Base-by-base conservation (phyloP, 1,140 invertebrate genomes). In the Cyphomyrmex costatus region DNA sequence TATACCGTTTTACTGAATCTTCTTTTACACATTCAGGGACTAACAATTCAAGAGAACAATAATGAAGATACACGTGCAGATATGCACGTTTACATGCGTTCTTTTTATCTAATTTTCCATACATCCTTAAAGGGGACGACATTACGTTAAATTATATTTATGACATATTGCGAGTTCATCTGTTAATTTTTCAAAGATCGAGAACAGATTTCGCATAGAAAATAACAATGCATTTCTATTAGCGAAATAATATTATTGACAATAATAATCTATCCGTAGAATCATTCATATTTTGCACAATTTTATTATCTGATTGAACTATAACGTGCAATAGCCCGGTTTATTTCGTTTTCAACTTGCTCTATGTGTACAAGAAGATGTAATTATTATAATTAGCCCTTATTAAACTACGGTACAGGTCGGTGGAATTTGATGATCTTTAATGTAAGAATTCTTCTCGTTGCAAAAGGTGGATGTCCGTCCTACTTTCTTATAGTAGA, bases 401-500 rank as follows among this genome's bases (percentile, higher is more conserved):
- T 5, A 21, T 30, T 65, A 33, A 36, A 46, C 0, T n/a, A 51
- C 16, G 21, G 24, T 61, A 24, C 7, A 36, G n/a, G 6, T 46
- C 24, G 14, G 21, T 46, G 7, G 6, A 30, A 19, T 19, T 73
- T 58, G n/a, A 60, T 0, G 2, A 83, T 73, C 2, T 73, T 60
- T 61, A 21, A 27, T 14, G n/a, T 21, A 83, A n/a, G 5, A 74
- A 74, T 74, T 60, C 53, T 61, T 73, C n/a, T 7, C 53, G 10
- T 7, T n/a, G 36, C 14, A 46, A 30, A 56, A 83, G 68, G 27
- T 83, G 68, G 79, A 82, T 24, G 79, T 80, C 63, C 66, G 79
- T 83, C 88, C 92, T 93, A 94, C 92, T 93, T 94, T 86, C 79
- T 74, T n/a, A 30, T 46, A 63, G 87, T 90, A 91, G 89, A 91